Evolutionary conservation across 2,888 invertebrate genomes (phyloP), one percentile per base, ranked within the genome.

Genomic region (Abrostola triplasia): DNA sequence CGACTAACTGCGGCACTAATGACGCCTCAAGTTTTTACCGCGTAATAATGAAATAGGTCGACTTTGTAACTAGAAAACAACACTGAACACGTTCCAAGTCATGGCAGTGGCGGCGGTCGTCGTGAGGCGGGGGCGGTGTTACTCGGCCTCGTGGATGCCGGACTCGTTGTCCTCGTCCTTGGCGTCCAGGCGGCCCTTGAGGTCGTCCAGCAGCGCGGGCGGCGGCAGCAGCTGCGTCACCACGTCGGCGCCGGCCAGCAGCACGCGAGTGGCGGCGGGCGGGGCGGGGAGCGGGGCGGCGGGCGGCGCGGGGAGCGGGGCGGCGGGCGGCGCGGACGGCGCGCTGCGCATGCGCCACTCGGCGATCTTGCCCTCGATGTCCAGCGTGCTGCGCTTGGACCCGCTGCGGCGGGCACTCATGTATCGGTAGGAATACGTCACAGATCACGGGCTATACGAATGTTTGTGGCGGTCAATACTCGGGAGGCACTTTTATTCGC

Each of bases 351-450:
- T 86, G 80, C 92, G 90, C 93, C 93, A 93, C 90, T 91, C 90
- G 69, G 91, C 93, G 67, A 94, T 92, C 91, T 93, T 94, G 78
- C 93, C 94, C 88, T 94, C 94, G 91, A 94, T 92, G 91, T 94
- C 94, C 75, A 94, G 91, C 80, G 94, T 94, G 88, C 92, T 93
- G 82, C 93, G 92, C 86, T 93, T 94, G 69, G 93, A 93, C 48
- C 92, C 94, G 82, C 94, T 93, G 81, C 81, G 72, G 24, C 24
- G 64, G 72, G n/a, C n/a, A n/a, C n/a, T n/a, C 64, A 68, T 70
- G 74, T 58, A 42, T 36, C 62, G 42, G 47, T 55, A 41, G 38
- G 38, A 36, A 52, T 54, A 59, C 24, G 1, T 24, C 24, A 24
- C 24, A 24, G 24, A 24, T 24, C 24, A 24, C 24, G 24, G 24